phyloP scores from a whole-genome alignment of 2,113 vertebrate species.

The Thomomys bottae region DNA sequence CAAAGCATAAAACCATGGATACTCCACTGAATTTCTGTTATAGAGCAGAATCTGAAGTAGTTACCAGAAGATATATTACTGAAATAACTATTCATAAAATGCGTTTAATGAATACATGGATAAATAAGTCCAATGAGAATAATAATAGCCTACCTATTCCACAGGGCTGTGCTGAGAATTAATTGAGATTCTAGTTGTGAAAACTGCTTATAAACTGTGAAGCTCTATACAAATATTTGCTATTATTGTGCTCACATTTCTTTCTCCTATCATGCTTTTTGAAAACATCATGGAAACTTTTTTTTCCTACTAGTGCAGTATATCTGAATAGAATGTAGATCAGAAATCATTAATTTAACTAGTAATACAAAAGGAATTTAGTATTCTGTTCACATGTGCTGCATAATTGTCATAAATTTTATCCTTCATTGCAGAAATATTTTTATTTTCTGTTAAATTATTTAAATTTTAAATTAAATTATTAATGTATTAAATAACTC shows the following conservation, averaged over 20 bases:
- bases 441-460: constrained; percentile 76
- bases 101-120: not conserved
- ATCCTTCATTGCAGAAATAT: constrained; percentile 76
- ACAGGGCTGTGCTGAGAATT: not conserved
- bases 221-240: not conserved
- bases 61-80: not conserved
- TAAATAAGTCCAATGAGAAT: not conserved
- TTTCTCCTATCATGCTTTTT: not conserved
- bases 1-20: not conserved
- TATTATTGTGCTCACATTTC: not conserved
- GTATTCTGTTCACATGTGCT: constrained; percentile 67
- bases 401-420: constrained; percentile 74
- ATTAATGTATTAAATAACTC: constrained; percentile 49
- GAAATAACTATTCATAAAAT: not conserved
- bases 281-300: not conserved
- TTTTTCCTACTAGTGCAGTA: constrained; percentile 61
- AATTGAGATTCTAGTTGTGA: not conserved
- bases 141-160: not conserved
- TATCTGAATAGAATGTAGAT: constrained; percentile 72
- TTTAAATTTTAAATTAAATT: constrained; percentile 79
- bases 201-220: not conserved
- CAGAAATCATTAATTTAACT: constrained; percentile 69
- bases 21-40: not conserved
- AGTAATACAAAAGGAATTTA: constrained; percentile 69
- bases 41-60: not conserved